Conservation (phyloP, 2,113 vertebrate species). For the Pycnonotus jocosus region DNA sequence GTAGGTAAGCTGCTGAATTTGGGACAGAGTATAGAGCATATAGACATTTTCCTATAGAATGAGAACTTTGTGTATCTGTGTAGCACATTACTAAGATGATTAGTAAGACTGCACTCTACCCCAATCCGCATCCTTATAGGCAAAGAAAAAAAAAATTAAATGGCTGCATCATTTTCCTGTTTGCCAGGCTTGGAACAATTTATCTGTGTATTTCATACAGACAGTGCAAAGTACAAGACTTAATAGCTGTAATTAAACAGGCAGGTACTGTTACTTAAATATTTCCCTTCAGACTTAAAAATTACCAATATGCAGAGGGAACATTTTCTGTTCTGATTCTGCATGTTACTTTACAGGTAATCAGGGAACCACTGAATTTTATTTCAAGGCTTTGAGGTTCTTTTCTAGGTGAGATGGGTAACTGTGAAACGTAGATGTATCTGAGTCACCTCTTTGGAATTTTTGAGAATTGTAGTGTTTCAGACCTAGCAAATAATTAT, state of each 20-base stretch:
- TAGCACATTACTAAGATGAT: not conserved
- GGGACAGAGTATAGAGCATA: not conserved
- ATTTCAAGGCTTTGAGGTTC: not conserved
- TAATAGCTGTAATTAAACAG: not conserved
- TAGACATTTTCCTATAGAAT: not conserved
- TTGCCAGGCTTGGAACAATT: not conserved
- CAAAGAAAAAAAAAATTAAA: not conserved
- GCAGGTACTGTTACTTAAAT: not conserved
- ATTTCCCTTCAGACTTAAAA: not conserved
- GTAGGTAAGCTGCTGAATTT: not conserved
- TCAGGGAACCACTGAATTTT: not conserved
- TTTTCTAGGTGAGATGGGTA: not conserved
- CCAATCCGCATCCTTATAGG: not conserved
- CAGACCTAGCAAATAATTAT: not conserved
- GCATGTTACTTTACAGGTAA: not conserved
- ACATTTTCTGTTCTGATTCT: not conserved
- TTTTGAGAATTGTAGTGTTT: not conserved
- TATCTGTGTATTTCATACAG: not conserved
- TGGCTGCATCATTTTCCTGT: not conserved
- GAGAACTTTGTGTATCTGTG: not conserved
- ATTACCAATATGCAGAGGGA: not conserved
- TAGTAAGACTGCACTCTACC: not conserved
- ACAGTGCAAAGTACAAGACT: not conserved
- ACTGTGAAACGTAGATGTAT: not conserved
- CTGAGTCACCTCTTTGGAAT: not conserved